Percentiles rank a stretch among this genome's conserved stretches.
Evolutionary conservation across 2,113 vertebrate species (phyloP).

Genomic region (Psittacus erithacus): DNA sequence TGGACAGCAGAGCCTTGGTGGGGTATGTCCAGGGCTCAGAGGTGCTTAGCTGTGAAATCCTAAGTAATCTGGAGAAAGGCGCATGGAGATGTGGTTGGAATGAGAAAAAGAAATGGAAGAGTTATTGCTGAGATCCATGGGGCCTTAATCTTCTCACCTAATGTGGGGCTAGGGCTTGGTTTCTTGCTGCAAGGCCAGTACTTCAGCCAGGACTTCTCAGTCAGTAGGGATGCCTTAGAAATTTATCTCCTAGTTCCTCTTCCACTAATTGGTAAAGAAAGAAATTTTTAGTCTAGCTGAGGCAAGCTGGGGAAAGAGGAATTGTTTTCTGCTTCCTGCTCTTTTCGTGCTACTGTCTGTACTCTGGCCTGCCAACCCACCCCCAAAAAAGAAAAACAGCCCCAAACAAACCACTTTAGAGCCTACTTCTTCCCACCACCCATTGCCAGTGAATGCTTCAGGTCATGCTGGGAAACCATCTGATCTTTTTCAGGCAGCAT

Average conservation of each 20-base stretch:
- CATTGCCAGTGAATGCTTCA: not conserved
- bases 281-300: not conserved
- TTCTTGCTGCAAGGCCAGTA: not conserved
- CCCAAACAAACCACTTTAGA: not conserved
- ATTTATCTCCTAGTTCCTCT: not conserved
- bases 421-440: not conserved
- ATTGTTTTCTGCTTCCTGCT: not conserved
- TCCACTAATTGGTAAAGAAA: not conserved
- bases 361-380: not conserved
- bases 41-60: not conserved
- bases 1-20: not conserved
- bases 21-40: not conserved
- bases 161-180: not conserved
- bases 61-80: not conserved
- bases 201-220: not conserved
- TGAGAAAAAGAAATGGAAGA: not conserved
- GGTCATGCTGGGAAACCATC: not conserved
- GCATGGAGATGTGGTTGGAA: not conserved
- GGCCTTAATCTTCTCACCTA: not conserved
- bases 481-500: not conserved
- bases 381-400: not conserved
- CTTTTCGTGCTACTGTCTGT: not conserved
- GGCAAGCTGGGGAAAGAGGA: not conserved
- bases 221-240: not conserved
- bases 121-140: not conserved